Percentiles rank a stretch among this genome's conserved stretches.
Evolutionary conservation across 2,888 invertebrate genomes (phyloP).

Genomic region (Tetragonula carbonaria): DNA sequence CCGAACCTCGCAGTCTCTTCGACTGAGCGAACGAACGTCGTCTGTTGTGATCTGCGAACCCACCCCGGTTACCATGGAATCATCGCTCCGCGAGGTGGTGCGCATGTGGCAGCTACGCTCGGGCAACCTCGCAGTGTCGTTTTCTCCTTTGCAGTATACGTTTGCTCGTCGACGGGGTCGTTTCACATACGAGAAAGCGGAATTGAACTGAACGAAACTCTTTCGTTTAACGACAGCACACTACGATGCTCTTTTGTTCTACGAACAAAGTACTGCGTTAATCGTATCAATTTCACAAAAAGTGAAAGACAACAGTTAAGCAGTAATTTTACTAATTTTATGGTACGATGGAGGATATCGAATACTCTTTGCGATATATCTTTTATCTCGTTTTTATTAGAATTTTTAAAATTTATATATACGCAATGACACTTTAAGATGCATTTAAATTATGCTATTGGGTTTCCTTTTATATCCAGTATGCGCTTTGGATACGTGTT

Average conservation of each 20-base stretch:
- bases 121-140: slow-evolving; percentile 43
- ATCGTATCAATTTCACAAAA: neutral
- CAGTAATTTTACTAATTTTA: neutral
- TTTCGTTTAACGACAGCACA: neutral
- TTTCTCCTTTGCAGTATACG: slow-evolving; percentile 23
- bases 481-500: slow-evolving; percentile 17
- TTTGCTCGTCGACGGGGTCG: neutral
- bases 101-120: slow-evolving; percentile 47
- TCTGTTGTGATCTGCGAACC: slow-evolving; percentile 75
- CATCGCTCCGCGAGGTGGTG: slow-evolving; percentile 60
- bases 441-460: slow-evolving; percentile 26
- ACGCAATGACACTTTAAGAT: slow-evolving; percentile 30
- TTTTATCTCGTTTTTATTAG: slow-evolving; percentile 43
- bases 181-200: neutral
- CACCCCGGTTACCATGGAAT: slow-evolving; percentile 79
- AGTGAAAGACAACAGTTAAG: neutral
- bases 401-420: slow-evolving; percentile 47
- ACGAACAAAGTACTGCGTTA: neutral
- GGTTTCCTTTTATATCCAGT: slow-evolving; percentile 2
- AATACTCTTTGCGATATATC: slow-evolving; percentile 13
- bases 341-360: neutral
- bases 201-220: neutral
- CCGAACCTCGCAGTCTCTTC: slow-evolving; percentile 16
- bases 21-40: slow-evolving; percentile 69
- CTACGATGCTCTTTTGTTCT: neutral